These are phyloP conservation scores for Lacerta agilis DNA, from an alignment of 2,797 vertebrate genomes.

Conservation along the genomic window DNA sequence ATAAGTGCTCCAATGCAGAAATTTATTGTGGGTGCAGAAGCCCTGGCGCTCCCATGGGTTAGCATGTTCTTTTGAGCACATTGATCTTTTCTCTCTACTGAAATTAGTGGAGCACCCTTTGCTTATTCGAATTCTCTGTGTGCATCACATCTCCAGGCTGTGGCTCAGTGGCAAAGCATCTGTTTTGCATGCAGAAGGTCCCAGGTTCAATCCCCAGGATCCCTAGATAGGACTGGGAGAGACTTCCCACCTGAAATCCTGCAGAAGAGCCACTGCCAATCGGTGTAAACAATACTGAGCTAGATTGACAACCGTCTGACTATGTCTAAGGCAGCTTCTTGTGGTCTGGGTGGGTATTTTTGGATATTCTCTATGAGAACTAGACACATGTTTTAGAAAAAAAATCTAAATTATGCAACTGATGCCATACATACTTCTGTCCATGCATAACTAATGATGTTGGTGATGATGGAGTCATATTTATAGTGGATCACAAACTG, in stretches of 20 bases:
- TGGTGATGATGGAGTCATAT: no score
- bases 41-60: no score
- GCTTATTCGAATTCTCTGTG: not conserved
- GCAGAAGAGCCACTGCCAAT: no score
- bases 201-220: no score
- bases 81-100: not conserved
- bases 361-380: not conserved
- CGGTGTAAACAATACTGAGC: no score
- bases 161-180: no score
- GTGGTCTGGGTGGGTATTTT: not conserved
- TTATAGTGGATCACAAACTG: constrained; percentile 5
- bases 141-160: not conserved
- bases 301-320: no score
- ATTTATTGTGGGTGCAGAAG: not conserved
- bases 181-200: no score
- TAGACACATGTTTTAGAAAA: not conserved
- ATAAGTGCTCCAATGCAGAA: not conserved
- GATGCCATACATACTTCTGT: not conserved
- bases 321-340: no score
- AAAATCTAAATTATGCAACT: not conserved
- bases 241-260: no score
- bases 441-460: no score
- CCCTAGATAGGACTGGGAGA: no score
- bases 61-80: not conserved
- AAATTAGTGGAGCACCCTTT: not conserved